Base-by-base conservation (phyloP, 2,888 invertebrate species). In the Drosophila subquinaria region DNA sequence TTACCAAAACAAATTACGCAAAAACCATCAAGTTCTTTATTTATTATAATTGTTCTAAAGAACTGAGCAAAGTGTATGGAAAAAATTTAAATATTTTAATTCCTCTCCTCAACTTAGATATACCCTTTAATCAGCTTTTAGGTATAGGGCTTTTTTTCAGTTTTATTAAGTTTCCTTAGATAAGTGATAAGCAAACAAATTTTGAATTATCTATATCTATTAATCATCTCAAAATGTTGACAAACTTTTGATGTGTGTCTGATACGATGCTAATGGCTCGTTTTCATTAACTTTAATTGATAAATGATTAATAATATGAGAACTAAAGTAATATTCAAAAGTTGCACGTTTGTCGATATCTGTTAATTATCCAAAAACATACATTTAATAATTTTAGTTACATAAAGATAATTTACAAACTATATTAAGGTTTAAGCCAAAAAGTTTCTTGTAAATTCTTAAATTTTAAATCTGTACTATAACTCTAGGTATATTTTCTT, bases 231-330 rank as follows among this genome's bases (percentile, higher is more conserved):
- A 10, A 35, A 33, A 4, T n/a, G 20, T 56, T 56, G 56, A 17
- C n/a, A 17, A 42, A 20, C 30, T 27, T 43, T 20, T 33, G 20
- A 30, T 9, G 11, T 11, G 20, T 13, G 30, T 13, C 15, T 42
- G 42, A 55, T 42, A 55, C 30, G 42, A 43, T 23, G 9, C 20
- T 38, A 27, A n/a, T 27, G 15, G 6, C 20, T 13, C 10, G 35
- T 35, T 8, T 35, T 4, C 35, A 8, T 36, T n/a, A 33, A 36
- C 5, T 23, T n/a, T 47, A 57, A 57, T 47, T 57, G 15, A 57
- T 27, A 57, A 6, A 15, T 35, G n/a, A 57, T 57, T 35, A 35
- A 43, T 33, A 15, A 47, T 9, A n/a, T 23, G n/a, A 35, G 20
- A 13, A 20, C 20, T 15, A 15, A 33, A 11, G 6, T 5, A 23